Percentiles rank a stretch among this genome's conserved stretches.
Evolutionary conservation across 2,888 invertebrate genomes (phyloP).

Genomic region (Microdon myrmicae): DNA sequence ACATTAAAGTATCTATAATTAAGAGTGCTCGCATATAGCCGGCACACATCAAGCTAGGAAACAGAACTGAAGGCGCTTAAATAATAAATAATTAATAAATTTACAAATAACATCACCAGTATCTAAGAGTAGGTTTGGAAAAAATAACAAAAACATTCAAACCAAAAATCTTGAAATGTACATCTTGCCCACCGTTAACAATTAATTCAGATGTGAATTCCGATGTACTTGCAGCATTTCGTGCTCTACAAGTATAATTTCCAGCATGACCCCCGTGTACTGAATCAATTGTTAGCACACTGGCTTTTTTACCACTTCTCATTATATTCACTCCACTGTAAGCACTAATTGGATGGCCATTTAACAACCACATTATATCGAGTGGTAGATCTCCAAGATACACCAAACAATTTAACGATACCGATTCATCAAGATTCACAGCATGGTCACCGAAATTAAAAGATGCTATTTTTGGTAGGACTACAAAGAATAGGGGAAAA

Average conservation of each 20-base stretch:
- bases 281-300: slow-evolving; percentile 73
- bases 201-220: slow-evolving; percentile 76
- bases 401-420: slow-evolving; percentile 72
- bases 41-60: too few species aligned
- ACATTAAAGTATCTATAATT: too few species aligned
- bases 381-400: slow-evolving; percentile 75
- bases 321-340: slow-evolving; percentile 67
- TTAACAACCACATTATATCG: slow-evolving; percentile 70
- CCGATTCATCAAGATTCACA: slow-evolving; percentile 73
- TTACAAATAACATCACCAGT: too few species aligned
- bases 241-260: slow-evolving; percentile 79
- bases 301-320: slow-evolving; percentile 71
- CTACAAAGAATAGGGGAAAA: slow-evolving; percentile 62
- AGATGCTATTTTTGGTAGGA: slow-evolving; percentile 79
- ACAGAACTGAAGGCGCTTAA: too few species aligned
- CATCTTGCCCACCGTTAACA: slow-evolving; percentile 75
- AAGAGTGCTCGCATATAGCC: too few species aligned
- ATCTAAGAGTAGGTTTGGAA: too few species aligned
- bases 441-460: slow-evolving; percentile 79
- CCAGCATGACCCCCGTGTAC: slow-evolving; percentile 76
- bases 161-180: background rate
- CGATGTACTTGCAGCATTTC: slow-evolving; percentile 76
- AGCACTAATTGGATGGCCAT: slow-evolving; percentile 66
- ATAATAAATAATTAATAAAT: too few species aligned
- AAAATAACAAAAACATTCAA: too few species aligned